These are phyloP conservation scores for Salminus brasiliensis DNA, from an alignment of 2,113 vertebrate species.

Conservation along the genomic window DNA sequence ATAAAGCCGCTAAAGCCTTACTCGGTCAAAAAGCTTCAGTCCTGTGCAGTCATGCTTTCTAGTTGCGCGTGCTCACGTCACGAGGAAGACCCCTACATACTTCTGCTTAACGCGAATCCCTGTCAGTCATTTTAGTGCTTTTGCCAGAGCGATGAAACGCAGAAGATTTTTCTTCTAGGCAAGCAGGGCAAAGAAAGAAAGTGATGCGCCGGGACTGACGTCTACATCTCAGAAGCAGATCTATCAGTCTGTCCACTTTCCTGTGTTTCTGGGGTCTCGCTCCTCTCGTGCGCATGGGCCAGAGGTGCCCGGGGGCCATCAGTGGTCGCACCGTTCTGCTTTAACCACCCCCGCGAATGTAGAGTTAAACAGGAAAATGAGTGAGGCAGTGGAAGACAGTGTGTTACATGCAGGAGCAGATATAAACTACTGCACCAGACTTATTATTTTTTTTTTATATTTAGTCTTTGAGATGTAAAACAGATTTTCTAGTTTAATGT, in stretches of 20 bases:
- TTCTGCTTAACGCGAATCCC: neutral
- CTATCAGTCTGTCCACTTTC: neutral
- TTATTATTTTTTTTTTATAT: too few relatives aligned
- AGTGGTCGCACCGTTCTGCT: neutral
- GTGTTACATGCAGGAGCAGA: neutral
- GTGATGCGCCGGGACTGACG: neutral
- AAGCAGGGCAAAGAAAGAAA: too few relatives aligned
- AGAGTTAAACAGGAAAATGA: too few relatives aligned
- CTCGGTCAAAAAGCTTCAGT: neutral
- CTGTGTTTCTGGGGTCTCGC: neutral
- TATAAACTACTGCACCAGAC: too few relatives aligned
- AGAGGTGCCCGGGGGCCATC: neutral
- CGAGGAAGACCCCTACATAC: constrained; percentile 13
- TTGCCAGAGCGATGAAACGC: neutral
- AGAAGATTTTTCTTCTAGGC: neutral
- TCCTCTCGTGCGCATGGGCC: neutral
- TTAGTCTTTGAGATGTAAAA: too few relatives aligned
- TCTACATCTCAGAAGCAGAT: neutral
- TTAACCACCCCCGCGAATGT: neutral
- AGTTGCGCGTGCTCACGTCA: constrained; percentile 17
- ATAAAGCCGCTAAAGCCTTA: neutral
- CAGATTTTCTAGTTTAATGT: too few relatives aligned
- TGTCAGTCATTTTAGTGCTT: neutral
- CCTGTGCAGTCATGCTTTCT: neutral
- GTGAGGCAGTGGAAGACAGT: too few relatives aligned